Evolutionary conservation across 2,113 vertebrate species (phyloP).

Genomic region (Chascanopsetta lugubris): DNA sequence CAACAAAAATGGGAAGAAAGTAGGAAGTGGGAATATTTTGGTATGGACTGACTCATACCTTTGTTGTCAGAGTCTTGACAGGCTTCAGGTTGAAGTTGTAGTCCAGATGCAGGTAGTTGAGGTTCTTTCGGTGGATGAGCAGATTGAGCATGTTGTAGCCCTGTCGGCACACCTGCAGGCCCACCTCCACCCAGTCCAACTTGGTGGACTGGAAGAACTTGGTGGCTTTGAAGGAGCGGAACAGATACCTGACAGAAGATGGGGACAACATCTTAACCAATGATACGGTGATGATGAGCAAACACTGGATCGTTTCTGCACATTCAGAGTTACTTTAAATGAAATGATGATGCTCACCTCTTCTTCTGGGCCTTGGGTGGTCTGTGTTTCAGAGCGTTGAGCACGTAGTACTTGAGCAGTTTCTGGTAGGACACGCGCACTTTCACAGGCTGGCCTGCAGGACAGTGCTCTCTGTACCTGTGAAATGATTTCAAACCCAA

Average conservation of each 20-base stretch:
- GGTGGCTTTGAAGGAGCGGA: constrained; percentile 98
- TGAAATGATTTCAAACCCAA: not conserved
- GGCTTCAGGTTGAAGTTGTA: constrained; percentile 99
- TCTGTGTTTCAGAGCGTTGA: constrained; percentile 97
- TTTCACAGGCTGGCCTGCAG: constrained; percentile 97
- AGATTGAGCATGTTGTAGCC: constrained; percentile 99
- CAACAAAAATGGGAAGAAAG: no score
- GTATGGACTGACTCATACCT: constrained; percentile 81
- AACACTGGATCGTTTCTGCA: not conserved
- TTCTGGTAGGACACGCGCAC: constrained; percentile 99
- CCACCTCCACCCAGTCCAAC: constrained; percentile 98
- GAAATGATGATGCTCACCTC: constrained; percentile 79
- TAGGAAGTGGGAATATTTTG: not conserved
- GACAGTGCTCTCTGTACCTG: constrained; percentile 98
- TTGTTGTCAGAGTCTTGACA: constrained; percentile 98
- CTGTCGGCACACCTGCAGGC: constrained; percentile 96
- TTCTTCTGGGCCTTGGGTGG: constrained; percentile 99
- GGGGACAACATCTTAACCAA: not conserved
- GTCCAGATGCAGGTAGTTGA: constrained; percentile 98
- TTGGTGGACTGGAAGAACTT: constrained; percentile 99
- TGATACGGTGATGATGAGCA: not conserved
- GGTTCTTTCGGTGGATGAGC: constrained; percentile 98
- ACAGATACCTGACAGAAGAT: constrained; percentile 87
- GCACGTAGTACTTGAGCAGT: constrained; percentile 97
- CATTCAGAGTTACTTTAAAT: accelerated